Conservation (phyloP, 23 tunicate genomes). For the Halocynthia roretzi region DNA sequence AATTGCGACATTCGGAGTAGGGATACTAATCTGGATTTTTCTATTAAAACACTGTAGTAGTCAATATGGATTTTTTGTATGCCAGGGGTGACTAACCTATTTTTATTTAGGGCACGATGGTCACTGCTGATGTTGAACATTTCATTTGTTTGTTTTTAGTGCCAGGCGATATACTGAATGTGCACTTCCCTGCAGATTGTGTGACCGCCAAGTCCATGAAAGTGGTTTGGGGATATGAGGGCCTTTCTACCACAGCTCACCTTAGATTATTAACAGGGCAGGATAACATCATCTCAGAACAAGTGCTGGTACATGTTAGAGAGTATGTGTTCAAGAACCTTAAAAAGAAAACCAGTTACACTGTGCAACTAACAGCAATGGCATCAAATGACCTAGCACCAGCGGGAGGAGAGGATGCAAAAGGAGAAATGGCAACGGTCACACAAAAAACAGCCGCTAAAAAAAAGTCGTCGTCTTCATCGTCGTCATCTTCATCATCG, state of each 20-base stretch:
- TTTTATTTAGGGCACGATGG: no score
- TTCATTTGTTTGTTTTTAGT: conserved; percentile 20
- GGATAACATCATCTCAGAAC: conserved; percentile 19
- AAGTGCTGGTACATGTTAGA: conserved; percentile 4
- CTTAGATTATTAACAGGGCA: conserved; percentile 27
- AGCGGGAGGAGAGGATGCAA: conserved; percentile 43
- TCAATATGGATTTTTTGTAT: no score
- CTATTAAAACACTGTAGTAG: no score
- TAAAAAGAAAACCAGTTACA: conserved; percentile 42
- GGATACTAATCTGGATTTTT: no score
- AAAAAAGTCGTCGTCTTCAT: conserved; percentile 17
- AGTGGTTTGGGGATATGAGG: conserved; percentile 80
- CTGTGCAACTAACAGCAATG: conserved; percentile 38
- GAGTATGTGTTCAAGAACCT: conserved; percentile 36
- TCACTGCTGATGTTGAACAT: no score
- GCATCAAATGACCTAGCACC: conserved; percentile 18
- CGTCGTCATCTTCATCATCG: not conserved
- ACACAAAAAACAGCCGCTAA: conserved; percentile 2
- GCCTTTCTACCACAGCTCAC: conserved; percentile 45
- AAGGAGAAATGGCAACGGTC: not conserved
- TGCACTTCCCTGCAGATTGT: conserved; percentile 49
- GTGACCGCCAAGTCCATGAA: conserved; percentile 37
- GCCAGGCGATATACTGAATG: conserved; percentile 70
- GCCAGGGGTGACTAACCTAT: no score
- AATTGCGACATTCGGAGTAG: no score